Percentiles rank a stretch among this genome's conserved stretches.
Evolutionary conservation across 1,140 invertebrate species (phyloP).

Genomic region (Caenorhabditis elegans): WBcel235 BX284603.4:9186001-9186500

Average conservation of each 20-base stretch:
- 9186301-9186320: neutral
- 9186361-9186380: neutral
- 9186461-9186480: neutral
- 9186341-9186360: neutral
- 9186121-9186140: constrained; percentile 1
- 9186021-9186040: no score
- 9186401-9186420: neutral
- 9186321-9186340: neutral
- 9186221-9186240: neutral
- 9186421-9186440: neutral
- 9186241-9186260: neutral
- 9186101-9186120: neutral
- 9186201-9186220: no score
- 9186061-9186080: neutral
- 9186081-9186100: constrained; percentile 1
- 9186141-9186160: neutral
- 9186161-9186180: no score
- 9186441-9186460: neutral
- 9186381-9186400: neutral
- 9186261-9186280: neutral
- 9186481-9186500: neutral
- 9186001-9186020: neutral
- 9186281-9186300: neutral
- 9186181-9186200: no score
- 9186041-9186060: neutral